Evolutionary conservation across 2,888 invertebrate species (phyloP).

Genomic region (Terebella lapidaria): DNA sequence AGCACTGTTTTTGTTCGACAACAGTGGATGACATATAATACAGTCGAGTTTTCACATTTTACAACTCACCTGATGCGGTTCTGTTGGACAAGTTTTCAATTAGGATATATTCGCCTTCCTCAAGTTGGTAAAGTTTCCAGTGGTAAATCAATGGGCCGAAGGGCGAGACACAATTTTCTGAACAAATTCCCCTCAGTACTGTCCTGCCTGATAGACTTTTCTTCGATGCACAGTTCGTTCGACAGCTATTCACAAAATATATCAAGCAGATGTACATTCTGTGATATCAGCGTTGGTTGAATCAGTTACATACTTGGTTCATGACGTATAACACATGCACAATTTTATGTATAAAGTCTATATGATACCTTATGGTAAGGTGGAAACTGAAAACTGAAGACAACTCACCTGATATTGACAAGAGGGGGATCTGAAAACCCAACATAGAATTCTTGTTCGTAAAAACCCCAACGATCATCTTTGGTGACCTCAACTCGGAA

Average conservation of each 20-base stretch:
- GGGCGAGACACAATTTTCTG: neutral
- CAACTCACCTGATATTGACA: slow-evolving; percentile 2
- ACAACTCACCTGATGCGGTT: neutral
- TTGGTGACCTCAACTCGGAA: neutral
- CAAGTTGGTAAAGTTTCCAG: neutral
- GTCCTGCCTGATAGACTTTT: neutral
- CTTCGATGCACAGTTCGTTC: neutral
- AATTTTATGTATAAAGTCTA: too few species aligned
- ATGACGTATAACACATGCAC: too few species aligned
- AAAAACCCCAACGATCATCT: neutral
- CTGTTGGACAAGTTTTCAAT: neutral
- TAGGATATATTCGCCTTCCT: neutral
- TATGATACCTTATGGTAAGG: too few species aligned
- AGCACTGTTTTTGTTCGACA: too few species aligned
- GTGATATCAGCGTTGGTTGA: too few species aligned
- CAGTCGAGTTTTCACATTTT: too few species aligned
- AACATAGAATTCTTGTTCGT: neutral
- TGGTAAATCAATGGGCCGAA: neutral
- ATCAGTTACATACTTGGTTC: too few species aligned
- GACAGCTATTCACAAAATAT: neutral
- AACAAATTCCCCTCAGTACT: neutral
- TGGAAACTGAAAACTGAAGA: too few species aligned
- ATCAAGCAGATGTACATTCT: neutral
- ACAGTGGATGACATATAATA: too few species aligned
- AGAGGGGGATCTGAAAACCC: neutral